Evolutionary conservation across 2,113 vertebrate genomes (phyloP), one percentile per base, ranked within the genome.

Genomic region (Hipposideros armiger): DNA sequence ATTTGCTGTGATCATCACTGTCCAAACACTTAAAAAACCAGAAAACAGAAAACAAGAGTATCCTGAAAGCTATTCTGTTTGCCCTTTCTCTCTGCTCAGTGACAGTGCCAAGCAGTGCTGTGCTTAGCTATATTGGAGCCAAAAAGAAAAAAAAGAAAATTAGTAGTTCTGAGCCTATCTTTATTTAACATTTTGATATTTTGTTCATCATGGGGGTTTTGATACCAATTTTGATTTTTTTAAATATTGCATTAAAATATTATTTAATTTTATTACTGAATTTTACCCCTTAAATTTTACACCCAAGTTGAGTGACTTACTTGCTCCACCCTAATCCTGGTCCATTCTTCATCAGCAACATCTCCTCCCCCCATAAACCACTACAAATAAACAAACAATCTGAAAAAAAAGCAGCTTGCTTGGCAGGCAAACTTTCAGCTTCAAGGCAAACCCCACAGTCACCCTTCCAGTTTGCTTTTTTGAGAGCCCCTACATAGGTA

Each of bases 131-230:
- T 90, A 66, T 5, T 70, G 36, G 66, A 85, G 58, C 58, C 81
- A n/a, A 20, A n/a, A 20, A 87, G 22, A 73, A 52, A 76, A 80
- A 85, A 87, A 36, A 52, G 58, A 83, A 93, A 64, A 56, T 90
- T 42, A 69, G 17, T 72, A 50, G 66, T 32, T 24, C 26, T 78
- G 62, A 91, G 64, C 26, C 17, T 36, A n/a, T 87, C 11, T 83
- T 87, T 86, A 70, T 62, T 80, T 77, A 91, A 70, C 87, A 52
- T 45, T 58, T 50, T 67, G 40, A 76, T 90, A n/a, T 93, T 95
- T 85, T 84, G 7, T 90, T 86, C 42, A 83, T 78, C 60, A 60
- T 47, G 42, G 8, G 26, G 10, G 9, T 15, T n/a, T 77, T 66
- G 42, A 40, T 8, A 72, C 4, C 20, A 77, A 66, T 66, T 87